These are phyloP conservation scores for Monoplex corrugatus DNA, from an alignment of 2,888 invertebrate genomes.

Conservation along the genomic window DNA sequence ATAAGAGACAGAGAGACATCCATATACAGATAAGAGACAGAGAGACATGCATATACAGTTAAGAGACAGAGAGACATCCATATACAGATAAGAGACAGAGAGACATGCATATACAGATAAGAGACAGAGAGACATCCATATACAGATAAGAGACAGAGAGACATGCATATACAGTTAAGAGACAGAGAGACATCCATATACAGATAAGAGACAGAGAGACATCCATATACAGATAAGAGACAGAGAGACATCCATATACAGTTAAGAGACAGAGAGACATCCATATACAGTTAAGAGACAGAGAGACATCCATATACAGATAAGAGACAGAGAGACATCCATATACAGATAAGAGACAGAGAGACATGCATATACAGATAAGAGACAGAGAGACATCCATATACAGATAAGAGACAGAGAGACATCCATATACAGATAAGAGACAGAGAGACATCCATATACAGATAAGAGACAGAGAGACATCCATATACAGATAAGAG, in stretches of 20 bases:
- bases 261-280: no score
- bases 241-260: neutral
- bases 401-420: neutral
- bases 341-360: neutral
- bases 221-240: neutral
- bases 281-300: no score
- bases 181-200: neutral
- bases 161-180: neutral
- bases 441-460: neutral
- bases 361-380: neutral
- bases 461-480: neutral
- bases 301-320: neutral
- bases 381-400: neutral
- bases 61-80: no score
- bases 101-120: neutral
- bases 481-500: neutral
- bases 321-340: neutral
- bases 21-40: no score
- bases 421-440: neutral
- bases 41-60: no score
- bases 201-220: neutral
- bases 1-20: neutral
- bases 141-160: neutral
- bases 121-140: neutral
- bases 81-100: no score